Evolutionary conservation across 2,797 vertebrate genomes (phyloP).

Genomic region (Echeneis naucrates): DNA sequence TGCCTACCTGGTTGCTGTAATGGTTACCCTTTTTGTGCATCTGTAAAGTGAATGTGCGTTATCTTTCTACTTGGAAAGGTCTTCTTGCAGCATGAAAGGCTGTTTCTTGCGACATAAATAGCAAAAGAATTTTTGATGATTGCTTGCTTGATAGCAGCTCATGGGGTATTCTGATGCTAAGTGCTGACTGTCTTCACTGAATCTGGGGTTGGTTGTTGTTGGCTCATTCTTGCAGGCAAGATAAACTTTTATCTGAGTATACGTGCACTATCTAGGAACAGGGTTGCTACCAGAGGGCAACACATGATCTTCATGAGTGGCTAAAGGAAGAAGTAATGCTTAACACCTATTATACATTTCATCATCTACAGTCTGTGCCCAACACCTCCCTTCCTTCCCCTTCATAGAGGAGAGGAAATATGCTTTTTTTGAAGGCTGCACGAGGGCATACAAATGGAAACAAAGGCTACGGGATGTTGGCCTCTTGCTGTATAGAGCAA

Average conservation of each 20-base stretch:
- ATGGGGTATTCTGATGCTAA: background rate
- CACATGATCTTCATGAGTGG: background rate
- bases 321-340: conserved; percentile 26
- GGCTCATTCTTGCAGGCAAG: conserved; percentile 15
- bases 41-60: background rate
- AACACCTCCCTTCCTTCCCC: conserved; percentile 45
- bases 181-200: background rate
- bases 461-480: background rate
- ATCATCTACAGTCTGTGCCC: background rate
- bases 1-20: background rate
- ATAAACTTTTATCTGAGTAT: conserved; percentile 25
- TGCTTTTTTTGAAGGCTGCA: background rate
- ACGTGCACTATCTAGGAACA: conserved; percentile 15
- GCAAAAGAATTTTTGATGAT: background rate
- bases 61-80: background rate
- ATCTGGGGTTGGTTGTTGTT: background rate
- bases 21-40: background rate
- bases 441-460: background rate
- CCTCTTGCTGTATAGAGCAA: background rate
- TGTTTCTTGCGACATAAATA: background rate
- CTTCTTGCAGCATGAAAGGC: background rate
- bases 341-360: conserved; percentile 22
- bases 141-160: conserved; percentile 16
- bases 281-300: conserved; percentile 4
- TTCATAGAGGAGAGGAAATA: conserved; percentile 14